A percentile compares a stretch with the other conserved stretches of the same genome.
Conservation (phyloP, 2,888 invertebrate genomes). For the Spodoptera littoralis region DNA sequence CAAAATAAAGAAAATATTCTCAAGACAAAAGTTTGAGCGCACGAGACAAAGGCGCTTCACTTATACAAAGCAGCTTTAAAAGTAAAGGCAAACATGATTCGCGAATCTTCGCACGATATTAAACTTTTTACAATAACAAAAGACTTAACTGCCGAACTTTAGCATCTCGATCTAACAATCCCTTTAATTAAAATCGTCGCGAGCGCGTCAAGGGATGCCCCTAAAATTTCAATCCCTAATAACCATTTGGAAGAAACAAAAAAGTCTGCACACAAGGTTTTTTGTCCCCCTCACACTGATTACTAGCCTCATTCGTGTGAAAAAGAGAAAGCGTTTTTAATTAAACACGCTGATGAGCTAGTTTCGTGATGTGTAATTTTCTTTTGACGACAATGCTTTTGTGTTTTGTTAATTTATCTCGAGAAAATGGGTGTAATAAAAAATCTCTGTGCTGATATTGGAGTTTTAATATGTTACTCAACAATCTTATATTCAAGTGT, state of each 20-base stretch:
- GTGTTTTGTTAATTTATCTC: conserved; percentile 54
- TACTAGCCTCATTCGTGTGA: conserved; percentile 54
- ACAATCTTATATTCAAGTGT: conserved; percentile 19
- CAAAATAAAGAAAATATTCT: conserved; percentile 31
- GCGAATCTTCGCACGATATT: conserved; percentile 60
- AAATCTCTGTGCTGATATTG: conserved; percentile 36
- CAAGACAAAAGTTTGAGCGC: conserved; percentile 39
- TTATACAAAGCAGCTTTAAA: conserved; percentile 52
- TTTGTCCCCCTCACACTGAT: conserved; percentile 56
- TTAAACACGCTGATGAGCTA: conserved; percentile 66
- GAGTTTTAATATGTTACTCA: conserved; percentile 36
- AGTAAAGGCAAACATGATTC: conserved; percentile 56
- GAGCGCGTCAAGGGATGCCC: conserved; percentile 63
- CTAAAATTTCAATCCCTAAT: conserved; percentile 65
- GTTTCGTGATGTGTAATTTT: conserved; percentile 66
- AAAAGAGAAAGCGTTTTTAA: conserved; percentile 63
- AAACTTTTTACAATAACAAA: conserved; percentile 67
- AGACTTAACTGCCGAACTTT: conserved; percentile 61
- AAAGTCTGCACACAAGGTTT: conserved; percentile 56
- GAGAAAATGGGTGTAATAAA: conserved; percentile 38
- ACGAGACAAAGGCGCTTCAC: conserved; percentile 51
- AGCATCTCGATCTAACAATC: conserved; percentile 62
- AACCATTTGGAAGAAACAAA: conserved; percentile 66
- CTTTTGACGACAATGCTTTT: conserved; percentile 61
- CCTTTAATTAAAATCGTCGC: conserved; percentile 67